Base-by-base conservation (phyloP, 2,113 vertebrate genomes). In the Furnarius figulus region DNA sequence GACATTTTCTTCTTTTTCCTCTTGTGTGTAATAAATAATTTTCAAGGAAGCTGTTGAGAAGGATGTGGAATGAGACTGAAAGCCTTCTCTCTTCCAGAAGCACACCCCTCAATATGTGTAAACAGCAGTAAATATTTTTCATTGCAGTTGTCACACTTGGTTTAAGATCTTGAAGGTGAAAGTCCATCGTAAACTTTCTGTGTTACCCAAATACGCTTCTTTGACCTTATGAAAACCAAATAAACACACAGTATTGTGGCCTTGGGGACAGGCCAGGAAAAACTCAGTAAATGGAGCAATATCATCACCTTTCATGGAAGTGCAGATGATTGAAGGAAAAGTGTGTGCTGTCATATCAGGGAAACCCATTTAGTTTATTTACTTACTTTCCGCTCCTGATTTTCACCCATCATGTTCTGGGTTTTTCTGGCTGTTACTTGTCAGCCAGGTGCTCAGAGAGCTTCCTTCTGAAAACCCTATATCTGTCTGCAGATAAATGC, bases 161-260 rank as follows among this genome's bases (percentile, higher is more conserved):
- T 77, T 96, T 87, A 73, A 90, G 87, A 89, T 89, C 7, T 1
- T 0, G n/a, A 73, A 95, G 95, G 91, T 96, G 84, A 95, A 97
- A 97, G 94, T 97, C 95, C 92, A 87, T 74, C 83, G 96, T 82
- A 92, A 92, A 92, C 76, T 90, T 74, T 59, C 44, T 87, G 67
- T 30, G 79, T 88, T 97, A 85, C 81, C 77, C 81, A 87, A 94
- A 85, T 89, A 85, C 1, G 4, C 71, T 87, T 61, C 42, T 93
- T 91, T 94, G 85, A 92, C 89, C 85, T 92, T 80, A 89, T 58
- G 71, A 92, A 96, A 95, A 91, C 74, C 63, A 96, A 95, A 97
- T 74, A 97, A 97, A 95, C 71, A 89, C 56, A 40, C 44, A 37
- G 39, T 62, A 66, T 96, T 79, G 80, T 92, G 85, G 85, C 92